phyloP scores from a whole-genome alignment of 2,797 vertebrate genomes.

The Choloepus didactylus region DNA sequence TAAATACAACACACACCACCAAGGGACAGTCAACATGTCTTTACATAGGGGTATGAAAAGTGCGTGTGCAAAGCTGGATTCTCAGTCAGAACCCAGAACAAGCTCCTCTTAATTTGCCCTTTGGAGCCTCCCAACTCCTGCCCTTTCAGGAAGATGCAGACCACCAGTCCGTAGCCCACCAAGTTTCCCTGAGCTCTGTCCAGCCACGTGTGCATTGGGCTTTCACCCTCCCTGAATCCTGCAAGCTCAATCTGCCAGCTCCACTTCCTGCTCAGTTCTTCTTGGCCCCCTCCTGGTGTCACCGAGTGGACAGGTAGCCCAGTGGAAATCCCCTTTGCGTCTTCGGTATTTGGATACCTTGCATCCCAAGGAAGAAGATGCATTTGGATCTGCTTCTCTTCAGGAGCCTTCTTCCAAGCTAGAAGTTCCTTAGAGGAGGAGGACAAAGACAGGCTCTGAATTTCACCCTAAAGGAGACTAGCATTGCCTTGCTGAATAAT shows the following conservation, averaged over 20 bases:
- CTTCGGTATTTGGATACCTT: background rate
- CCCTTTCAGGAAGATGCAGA: background rate
- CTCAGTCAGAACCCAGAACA: background rate
- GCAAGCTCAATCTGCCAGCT: background rate
- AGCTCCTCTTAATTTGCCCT: background rate
- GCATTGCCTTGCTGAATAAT: background rate
- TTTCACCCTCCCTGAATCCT: background rate
- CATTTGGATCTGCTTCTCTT: background rate
- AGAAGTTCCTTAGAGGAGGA: background rate
- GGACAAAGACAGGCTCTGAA: background rate
- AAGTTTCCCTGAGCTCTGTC: background rate
- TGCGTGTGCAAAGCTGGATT: background rate
- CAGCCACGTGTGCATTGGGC: background rate
- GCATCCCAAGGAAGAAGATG: background rate
- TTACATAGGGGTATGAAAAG: background rate
- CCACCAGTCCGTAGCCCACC: background rate
- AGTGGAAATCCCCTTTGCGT: background rate
- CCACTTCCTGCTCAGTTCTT: background rate
- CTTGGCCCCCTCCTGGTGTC: background rate
- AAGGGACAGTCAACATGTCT: background rate
- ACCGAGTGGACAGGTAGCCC: background rate
- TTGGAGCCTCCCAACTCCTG: background rate
- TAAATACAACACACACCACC: background rate
- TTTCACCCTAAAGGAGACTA: background rate
- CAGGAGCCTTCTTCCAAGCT: background rate